A percentile compares a stretch with the other conserved stretches of the same genome.
Evolutionary conservation across 2,797 vertebrate genomes (phyloP).

Genomic region (Cirrhinus molitorella): DNA sequence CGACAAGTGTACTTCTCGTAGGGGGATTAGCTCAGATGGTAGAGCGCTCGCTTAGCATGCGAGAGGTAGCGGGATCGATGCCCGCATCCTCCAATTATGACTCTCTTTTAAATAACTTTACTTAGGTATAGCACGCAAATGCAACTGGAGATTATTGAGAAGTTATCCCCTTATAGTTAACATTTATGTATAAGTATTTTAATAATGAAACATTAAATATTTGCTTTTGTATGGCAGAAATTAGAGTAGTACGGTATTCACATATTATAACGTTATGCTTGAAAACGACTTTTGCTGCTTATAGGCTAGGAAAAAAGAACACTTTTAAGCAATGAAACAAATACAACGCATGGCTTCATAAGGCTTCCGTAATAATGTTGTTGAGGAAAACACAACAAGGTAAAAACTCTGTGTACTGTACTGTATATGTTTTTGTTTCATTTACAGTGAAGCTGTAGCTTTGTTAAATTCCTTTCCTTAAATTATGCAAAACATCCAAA

Average conservation of each 20-base stretch:
- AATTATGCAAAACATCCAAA: not conserved
- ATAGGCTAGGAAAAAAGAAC: not conserved
- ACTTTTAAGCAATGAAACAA: not conserved
- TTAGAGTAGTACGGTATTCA: too few relatives aligned
- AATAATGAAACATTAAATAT: not conserved
- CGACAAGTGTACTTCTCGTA: accelerated
- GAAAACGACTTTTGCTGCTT: too few relatives aligned
- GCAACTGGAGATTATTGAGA: too few relatives aligned
- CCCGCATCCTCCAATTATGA: slow-evolving; percentile 54
- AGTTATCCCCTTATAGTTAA: too few relatives aligned
- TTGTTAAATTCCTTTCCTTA: too few relatives aligned
- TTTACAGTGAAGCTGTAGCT: not conserved
- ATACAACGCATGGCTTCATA: not conserved
- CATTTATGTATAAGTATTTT: not conserved
- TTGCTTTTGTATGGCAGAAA: not conserved
- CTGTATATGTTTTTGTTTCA: not conserved
- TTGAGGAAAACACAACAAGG: not conserved
- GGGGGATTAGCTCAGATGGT: slow-evolving; percentile 58
- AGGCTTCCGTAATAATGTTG: not conserved
- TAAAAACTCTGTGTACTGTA: not conserved
- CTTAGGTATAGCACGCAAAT: not conserved
- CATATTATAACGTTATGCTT: too few relatives aligned
- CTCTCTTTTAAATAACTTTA: not conserved
- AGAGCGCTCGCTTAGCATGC: slow-evolving; percentile 56
- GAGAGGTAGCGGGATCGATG: slow-evolving; percentile 63